Percentiles rank a stretch among this genome's conserved stretches.
These are phyloP conservation scores for Presbytis comata DNA, from an alignment of 2,797 vertebrate species.

Conservation along the genomic window DNA sequence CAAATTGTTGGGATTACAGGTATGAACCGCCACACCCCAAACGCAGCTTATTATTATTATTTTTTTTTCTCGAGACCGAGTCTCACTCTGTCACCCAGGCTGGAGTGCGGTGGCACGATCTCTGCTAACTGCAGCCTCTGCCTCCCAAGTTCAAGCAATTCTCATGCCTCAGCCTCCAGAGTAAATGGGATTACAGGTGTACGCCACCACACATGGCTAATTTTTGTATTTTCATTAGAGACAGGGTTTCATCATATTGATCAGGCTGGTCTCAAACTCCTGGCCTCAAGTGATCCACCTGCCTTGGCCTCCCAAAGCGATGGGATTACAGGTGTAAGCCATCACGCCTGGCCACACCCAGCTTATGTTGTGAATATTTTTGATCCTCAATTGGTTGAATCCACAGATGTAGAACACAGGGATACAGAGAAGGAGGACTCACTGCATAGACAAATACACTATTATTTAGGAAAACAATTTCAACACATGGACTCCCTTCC, in stretches of 20 bases:
- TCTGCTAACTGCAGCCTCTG: background rate
- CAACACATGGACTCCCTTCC: background rate
- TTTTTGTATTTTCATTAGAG: background rate
- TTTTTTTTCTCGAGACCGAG: too few relatives aligned
- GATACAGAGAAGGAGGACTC: background rate
- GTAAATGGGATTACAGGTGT: background rate
- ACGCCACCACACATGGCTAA: background rate
- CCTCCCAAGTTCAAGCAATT: background rate
- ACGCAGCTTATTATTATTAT: background rate
- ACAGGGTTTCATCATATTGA: background rate
- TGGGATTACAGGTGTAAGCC: background rate
- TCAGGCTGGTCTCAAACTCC: background rate
- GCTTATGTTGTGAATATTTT: background rate
- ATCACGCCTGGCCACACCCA: background rate
- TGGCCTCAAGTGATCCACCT: background rate
- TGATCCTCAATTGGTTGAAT: background rate
- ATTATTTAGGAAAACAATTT: constrained; percentile 17
- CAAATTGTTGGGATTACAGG: background rate
- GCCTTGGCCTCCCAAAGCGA: background rate
- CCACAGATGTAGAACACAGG: background rate
- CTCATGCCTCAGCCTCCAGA: background rate
- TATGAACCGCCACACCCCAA: background rate
- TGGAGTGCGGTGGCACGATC: background rate
- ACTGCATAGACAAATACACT: background rate
- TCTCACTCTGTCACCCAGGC: background rate